A percentile compares a stretch with the other conserved stretches of the same genome.
Evolutionary conservation across 2,113 vertebrate species (phyloP).

Genomic region (Gallinago jamesoni): DNA sequence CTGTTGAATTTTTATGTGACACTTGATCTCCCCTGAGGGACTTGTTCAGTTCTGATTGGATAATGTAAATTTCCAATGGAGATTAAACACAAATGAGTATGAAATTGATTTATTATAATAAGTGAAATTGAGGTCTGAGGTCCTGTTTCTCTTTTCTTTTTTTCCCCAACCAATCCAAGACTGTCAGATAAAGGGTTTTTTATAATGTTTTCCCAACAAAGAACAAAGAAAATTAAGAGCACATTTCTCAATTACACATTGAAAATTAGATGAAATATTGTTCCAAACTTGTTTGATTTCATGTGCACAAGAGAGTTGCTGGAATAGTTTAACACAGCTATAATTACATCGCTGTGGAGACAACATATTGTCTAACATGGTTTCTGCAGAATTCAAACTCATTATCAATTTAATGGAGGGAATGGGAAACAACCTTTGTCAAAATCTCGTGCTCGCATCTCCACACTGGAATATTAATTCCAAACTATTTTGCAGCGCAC

Average conservation of each 20-base stretch:
- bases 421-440: background rate
- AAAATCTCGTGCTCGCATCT: background rate
- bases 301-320: background rate
- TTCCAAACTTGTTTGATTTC: slow-evolving; percentile 22
- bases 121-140: slow-evolving; percentile 71
- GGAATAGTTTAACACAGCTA: background rate
- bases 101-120: slow-evolving; percentile 80
- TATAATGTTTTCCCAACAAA: slow-evolving; percentile 55
- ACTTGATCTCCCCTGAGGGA: slow-evolving; percentile 69
- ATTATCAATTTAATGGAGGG: background rate
- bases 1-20: slow-evolving; percentile 79
- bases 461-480: background rate
- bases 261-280: slow-evolving; percentile 38
- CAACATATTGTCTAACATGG: background rate
- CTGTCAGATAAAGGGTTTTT: background rate
- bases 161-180: slow-evolving; percentile 36
- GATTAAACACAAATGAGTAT: slow-evolving; percentile 77
- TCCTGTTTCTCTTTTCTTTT: slow-evolving; percentile 45
- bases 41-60: slow-evolving; percentile 75
- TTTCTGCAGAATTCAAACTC: slow-evolving; percentile 16
- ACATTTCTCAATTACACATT: slow-evolving; percentile 25
- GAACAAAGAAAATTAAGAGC: slow-evolving; percentile 57
- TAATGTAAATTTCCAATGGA: slow-evolving; percentile 79
- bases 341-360: background rate
- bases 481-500: background rate